Evolutionary conservation across 1,140 invertebrate species (phyloP), one percentile per base, ranked within the genome.

Genomic region (Anagrus nilaparvatae): DNA sequence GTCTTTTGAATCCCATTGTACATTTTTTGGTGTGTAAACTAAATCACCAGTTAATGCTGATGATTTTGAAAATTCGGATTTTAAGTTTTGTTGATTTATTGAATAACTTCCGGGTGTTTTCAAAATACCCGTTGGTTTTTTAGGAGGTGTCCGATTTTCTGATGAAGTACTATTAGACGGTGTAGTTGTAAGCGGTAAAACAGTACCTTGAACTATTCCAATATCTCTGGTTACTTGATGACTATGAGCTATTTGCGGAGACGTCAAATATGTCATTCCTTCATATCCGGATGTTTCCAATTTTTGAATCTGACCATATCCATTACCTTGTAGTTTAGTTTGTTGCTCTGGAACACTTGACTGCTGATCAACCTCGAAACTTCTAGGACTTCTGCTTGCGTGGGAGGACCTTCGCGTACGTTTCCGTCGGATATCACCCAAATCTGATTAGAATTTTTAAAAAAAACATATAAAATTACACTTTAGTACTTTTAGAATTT

Each of bases 361-460:
- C n/a, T n/a, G n/a, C n/a, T n/a, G n/a, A n/a, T n/a, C n/a, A n/a
- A n/a, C n/a, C 37, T 53, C 53, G 42, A 51, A 44, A 43, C 59
- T 55, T 32, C 58, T 53, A 35, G 59, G 55, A 48, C 61, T 63
- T 55, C 63, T 66, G 48, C 58, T 57, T 51, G 61, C 54, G 55
- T 65, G 63, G 45, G 62, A 50, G 49, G 62, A 55, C 52, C 63
- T 66, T 49, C 63, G 61, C 41, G 62, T 58, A 20, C 65, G 61
- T 48, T 65, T 67, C 56, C 56, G 66, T 58, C 67, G 58, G 57
- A 70, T 53, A 51, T 70, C 59, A 44, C 55, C 56, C 58, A 65
- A 52, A 54, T 68, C 63, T 65, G 60, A 55, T 53, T 47, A 19
- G 2, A 28, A 13, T 21, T 27, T 16, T 21, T 23, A 51, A 53